These are phyloP conservation scores for Vulpes lagopus DNA, from an alignment of 2,113 vertebrate genomes.

Conservation along the genomic window DNA sequence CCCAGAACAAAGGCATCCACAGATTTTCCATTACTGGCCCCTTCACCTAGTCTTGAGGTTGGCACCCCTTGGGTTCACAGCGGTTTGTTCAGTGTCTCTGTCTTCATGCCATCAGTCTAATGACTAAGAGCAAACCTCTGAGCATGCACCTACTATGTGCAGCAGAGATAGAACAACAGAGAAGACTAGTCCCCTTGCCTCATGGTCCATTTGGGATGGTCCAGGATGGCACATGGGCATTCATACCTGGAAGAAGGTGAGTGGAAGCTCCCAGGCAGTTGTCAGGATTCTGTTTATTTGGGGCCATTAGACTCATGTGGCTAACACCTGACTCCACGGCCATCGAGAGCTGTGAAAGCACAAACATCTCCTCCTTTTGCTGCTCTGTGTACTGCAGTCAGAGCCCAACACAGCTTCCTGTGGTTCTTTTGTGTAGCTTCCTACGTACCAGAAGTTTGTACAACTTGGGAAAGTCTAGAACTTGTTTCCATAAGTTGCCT, in stretches of 20 bases:
- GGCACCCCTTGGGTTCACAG: neutral
- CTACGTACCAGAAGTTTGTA: neutral
- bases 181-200: neutral
- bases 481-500: too few species aligned
- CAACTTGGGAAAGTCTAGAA: neutral
- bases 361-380: neutral
- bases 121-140: neutral
- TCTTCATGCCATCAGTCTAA: neutral
- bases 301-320: neutral
- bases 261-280: neutral
- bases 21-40: neutral
- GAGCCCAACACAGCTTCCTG: fast-evolving
- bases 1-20: neutral
- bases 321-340: neutral
- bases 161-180: fast-evolving
- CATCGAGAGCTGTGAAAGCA: too few species aligned
- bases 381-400: fast-evolving
- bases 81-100: neutral
- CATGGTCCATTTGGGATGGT: neutral
- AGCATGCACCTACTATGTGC: neutral
- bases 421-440: fast-evolving
- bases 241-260: neutral
- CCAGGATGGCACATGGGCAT: neutral
- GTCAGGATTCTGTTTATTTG: neutral
- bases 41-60: neutral